Evolutionary conservation across 2,113 vertebrate species (phyloP).

Genomic region (Myotis brandtii): DNA sequence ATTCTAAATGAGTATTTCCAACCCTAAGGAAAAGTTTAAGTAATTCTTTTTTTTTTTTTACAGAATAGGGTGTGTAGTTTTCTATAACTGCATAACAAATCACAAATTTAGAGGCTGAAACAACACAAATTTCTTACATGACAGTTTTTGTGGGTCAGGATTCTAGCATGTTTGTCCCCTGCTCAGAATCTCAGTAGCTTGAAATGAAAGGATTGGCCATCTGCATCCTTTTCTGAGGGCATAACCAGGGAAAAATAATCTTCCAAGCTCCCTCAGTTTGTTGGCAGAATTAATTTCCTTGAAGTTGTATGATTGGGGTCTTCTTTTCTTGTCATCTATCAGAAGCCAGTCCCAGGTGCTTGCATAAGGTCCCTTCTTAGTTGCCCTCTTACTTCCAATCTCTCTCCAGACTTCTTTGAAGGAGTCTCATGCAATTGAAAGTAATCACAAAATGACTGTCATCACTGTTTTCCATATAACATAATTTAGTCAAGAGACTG

Average conservation of each 20-base stretch:
- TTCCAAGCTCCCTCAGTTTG: not conserved
- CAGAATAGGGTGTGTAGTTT: not conserved
- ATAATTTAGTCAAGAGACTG: not conserved
- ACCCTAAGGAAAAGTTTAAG: not conserved
- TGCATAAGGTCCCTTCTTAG: not conserved
- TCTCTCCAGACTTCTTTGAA: not conserved
- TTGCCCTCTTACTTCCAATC: not conserved
- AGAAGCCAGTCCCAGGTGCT: not conserved
- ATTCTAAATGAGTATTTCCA: not conserved
- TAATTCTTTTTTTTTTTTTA: not conserved
- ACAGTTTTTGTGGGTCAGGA: not conserved
- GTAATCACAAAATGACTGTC: not conserved
- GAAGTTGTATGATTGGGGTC: not conserved
- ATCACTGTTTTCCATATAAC: not conserved
- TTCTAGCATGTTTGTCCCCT: not conserved
- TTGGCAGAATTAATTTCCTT: not conserved
- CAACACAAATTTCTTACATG: not conserved
- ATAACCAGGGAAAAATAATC: not conserved
- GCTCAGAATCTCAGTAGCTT: not conserved
- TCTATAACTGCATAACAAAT: not conserved
- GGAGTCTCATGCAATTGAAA: not conserved
- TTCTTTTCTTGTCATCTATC: not conserved
- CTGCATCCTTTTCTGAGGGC: not conserved
- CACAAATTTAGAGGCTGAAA: not conserved
- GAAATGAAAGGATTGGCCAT: not conserved